phyloP scores from a whole-genome alignment of 2,113 vertebrate species.

The Toxostoma redivivum region DNA sequence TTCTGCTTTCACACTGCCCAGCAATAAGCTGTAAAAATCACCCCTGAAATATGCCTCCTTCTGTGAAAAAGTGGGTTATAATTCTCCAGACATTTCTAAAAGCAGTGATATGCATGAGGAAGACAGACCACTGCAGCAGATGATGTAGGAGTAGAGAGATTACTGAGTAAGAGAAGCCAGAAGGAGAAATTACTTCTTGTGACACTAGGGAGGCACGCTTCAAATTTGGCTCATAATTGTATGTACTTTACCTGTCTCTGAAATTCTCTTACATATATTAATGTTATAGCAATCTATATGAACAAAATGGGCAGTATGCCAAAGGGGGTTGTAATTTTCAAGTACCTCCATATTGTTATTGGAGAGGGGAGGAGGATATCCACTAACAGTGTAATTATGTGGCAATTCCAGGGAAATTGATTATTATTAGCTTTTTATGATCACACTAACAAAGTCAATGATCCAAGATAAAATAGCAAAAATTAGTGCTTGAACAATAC shows the following conservation, averaged over 20 bases:
- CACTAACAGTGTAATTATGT: slow-evolving; percentile 27
- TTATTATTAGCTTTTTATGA: slow-evolving; percentile 57
- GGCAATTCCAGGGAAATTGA: slow-evolving; percentile 47
- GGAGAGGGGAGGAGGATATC: slow-evolving; percentile 12
- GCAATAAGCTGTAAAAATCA: slow-evolving; percentile 15
- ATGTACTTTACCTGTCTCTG: slow-evolving; percentile 16
- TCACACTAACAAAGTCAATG: slow-evolving; percentile 58
- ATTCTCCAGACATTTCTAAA: slow-evolving; percentile 37
- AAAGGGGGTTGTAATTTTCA: neutral
- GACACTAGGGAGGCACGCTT: slow-evolving; percentile 10
- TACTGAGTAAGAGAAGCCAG: neutral
- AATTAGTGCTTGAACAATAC: slow-evolving; percentile 32
- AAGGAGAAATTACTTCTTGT: slow-evolving; percentile 2
- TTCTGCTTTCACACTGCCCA: neutral
- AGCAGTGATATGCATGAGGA: neutral
- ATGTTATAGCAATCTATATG: neutral
- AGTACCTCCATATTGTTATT: neutral
- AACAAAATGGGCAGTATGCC: neutral
- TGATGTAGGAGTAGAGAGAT: neutral
- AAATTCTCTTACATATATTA: slow-evolving; percentile 10
- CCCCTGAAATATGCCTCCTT: neutral
- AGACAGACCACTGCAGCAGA: neutral
- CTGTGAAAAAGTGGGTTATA: slow-evolving; percentile 3
- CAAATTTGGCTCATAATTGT: neutral
- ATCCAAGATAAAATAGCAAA: slow-evolving; percentile 44